Evolutionary conservation across 2,888 invertebrate species (phyloP), one percentile per base, ranked within the genome.

Genomic region (Eurytoma californica): DNA sequence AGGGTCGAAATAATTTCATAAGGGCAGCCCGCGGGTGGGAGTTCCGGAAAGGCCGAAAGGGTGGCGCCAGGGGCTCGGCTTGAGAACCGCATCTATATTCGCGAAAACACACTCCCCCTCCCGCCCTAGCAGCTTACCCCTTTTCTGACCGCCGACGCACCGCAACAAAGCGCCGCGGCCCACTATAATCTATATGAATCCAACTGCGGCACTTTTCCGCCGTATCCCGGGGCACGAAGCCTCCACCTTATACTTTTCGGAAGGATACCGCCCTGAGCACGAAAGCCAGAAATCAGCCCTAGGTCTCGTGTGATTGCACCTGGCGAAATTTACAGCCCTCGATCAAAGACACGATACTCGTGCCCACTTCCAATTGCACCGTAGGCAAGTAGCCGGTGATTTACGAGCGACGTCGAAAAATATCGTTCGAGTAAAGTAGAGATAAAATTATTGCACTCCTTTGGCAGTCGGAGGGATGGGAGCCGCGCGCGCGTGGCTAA

Each of bases 1-100:
- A 86, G 88, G 87, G 88, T 86, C 84, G 86, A 88, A 89, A 90
- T 89, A 89, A 89, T 89, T 89, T 88, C 86, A 87, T 87, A 87
- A 88, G 88, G 87, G 81, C 72, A 39, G 39, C 75, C 79, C 79
- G 65, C 16, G 77, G 79, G 74, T 66, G 68, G 65, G 80, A 74
- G 65, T 76, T 67, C 12, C 72, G 51, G 16, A 49, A 70, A 76
- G 78, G 66, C 28, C 65, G 75, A 79, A 79, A 79, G 74, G 76
- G 63, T 77, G 61, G 20, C 63, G 63, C 63, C n/a, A 14, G 20
- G 60, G 63, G 24, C 67, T 20, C 73, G 84, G 88, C 86, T 87
- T 86, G 87, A 89, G 88, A 89, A 88, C 80, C 82, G 60, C 79
- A 86, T 84, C 86, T 88, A 88, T 88, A 87, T 88, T 87, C 86